Evolutionary conservation across 2,113 vertebrate species (phyloP).

Genomic region (Theropithecus gelada): DNA sequence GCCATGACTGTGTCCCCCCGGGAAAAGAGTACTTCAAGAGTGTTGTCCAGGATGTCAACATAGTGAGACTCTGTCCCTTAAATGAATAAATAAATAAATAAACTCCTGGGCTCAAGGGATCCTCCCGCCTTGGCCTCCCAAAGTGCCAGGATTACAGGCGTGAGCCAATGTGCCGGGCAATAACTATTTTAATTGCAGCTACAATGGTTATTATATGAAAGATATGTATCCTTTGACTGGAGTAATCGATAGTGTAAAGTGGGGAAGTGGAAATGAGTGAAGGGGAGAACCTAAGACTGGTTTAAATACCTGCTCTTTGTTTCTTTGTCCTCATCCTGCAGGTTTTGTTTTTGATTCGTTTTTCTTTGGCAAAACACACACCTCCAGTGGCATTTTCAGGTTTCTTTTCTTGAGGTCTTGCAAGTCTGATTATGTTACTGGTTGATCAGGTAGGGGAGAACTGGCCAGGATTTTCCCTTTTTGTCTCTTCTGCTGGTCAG

Average conservation of each 20-base stretch:
- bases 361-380: background rate
- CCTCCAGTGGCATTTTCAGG: background rate
- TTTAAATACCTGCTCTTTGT: background rate
- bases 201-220: background rate
- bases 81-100: no score
- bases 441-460: background rate
- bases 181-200: background rate
- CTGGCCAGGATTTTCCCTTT: background rate
- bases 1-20: background rate
- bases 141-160: no score
- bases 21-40: background rate
- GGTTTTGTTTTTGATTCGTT: background rate
- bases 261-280: background rate
- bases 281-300: rapidly evolving
- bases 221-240: background rate
- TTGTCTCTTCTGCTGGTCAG: background rate
- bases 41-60: no score
- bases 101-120: no score
- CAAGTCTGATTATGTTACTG: background rate
- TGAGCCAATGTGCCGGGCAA: background rate
- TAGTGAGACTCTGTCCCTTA: no score
- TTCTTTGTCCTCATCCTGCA: background rate
- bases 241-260: background rate
- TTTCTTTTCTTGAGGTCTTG: background rate
- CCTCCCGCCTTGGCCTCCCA: no score